phyloP scores from a whole-genome alignment of 2,888 invertebrate genomes.

The Hirtodrosophila cameraria region DNA sequence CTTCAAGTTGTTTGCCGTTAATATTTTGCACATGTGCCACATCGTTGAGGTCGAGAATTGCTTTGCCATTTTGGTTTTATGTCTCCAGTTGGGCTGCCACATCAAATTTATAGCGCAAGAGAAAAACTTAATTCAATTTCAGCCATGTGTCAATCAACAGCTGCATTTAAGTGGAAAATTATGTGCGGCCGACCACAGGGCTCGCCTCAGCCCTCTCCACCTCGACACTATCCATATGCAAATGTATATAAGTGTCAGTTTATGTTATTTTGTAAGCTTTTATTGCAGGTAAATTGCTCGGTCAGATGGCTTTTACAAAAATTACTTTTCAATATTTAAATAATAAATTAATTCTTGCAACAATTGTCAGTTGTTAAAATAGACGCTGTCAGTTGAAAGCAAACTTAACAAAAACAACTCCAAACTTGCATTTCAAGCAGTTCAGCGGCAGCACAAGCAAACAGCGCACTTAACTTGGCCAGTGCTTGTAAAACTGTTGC shows the following conservation, averaged over 20 bases:
- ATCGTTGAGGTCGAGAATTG: slow-evolving; percentile 16
- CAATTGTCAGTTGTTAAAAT: no score
- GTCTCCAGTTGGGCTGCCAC: slow-evolving; percentile 52
- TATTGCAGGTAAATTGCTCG: slow-evolving; percentile 8
- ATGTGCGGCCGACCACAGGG: slow-evolving; percentile 53
- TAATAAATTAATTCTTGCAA: slow-evolving; percentile 8
- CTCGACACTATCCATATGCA: not conserved
- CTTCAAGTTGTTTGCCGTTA: slow-evolving; percentile 30
- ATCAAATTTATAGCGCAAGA: slow-evolving; percentile 53
- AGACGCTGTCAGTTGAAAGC: not conserved
- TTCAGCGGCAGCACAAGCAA: no score
- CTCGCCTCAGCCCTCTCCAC: not conserved
- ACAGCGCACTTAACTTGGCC: no score
- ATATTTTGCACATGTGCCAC: slow-evolving; percentile 20
- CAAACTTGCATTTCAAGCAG: no score
- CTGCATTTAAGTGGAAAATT: slow-evolving; percentile 73
- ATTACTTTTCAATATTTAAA: slow-evolving; percentile 37
- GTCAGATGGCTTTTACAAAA: slow-evolving; percentile 2
- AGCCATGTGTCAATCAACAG: slow-evolving; percentile 73
- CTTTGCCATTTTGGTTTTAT: slow-evolving; percentile 48
- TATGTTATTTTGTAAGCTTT: slow-evolving; percentile 29
- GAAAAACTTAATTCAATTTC: slow-evolving; percentile 64
- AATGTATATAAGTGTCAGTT: slow-evolving; percentile 21
- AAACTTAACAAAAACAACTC: no score
- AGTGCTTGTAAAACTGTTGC: no score